phyloP scores from a whole-genome alignment of 2,888 invertebrate species.

The Caenorhabditis panamensis region DNA sequence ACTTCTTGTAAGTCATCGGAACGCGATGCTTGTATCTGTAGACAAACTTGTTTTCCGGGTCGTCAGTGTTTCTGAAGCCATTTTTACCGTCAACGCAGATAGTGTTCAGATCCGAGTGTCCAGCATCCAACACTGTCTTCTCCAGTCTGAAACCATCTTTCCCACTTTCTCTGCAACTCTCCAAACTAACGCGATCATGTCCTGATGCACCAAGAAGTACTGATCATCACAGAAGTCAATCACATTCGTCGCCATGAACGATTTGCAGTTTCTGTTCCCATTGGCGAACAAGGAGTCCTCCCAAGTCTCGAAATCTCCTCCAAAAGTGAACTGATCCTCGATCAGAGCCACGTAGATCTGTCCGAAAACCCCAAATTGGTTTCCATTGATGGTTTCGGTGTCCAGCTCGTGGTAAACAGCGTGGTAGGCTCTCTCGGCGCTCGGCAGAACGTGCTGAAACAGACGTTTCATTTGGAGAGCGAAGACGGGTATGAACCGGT shows the following conservation, averaged over 20 bases:
- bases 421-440: conserved; percentile 31
- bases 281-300: background rate
- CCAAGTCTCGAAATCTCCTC: conserved; percentile 44
- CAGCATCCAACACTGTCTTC: background rate
- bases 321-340: conserved; percentile 53
- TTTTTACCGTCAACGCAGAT: too few relatives aligned
- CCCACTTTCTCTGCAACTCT: background rate
- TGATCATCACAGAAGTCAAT: conserved; percentile 26
- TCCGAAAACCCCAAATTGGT: background rate
- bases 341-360: conserved; percentile 46
- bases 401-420: conserved; percentile 41
- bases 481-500: conserved; percentile 15
- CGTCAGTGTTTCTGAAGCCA: background rate
- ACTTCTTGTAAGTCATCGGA: conserved; percentile 36
- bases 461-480: too few relatives aligned
- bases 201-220: conserved; percentile 51
- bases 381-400: background rate
- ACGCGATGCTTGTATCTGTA: conserved; percentile 45
- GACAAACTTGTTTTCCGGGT: conserved; percentile 1
- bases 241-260: conserved; percentile 44
- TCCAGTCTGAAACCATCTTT: conserved; percentile 19
- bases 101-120: background rate
- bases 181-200: conserved; percentile 30
- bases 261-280: conserved; percentile 14
- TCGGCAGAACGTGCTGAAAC: conserved; percentile 43